phyloP scores from a whole-genome alignment of 2,888 invertebrate genomes.

The Aleiodes testaceus region DNA sequence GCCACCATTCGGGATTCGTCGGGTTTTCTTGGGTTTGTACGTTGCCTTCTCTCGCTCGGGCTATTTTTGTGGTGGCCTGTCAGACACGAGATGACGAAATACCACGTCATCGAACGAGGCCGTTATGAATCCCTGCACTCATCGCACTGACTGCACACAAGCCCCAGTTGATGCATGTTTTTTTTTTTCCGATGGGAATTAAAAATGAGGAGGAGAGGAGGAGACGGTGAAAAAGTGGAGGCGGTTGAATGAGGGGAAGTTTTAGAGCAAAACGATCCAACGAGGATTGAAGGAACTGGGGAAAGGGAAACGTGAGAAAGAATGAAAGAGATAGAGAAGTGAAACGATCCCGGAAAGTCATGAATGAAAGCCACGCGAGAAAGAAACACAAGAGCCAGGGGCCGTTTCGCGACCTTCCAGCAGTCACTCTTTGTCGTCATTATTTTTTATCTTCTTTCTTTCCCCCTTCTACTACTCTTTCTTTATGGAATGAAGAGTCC shows the following conservation, averaged over 20 bases:
- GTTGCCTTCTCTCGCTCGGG: constrained; percentile 35
- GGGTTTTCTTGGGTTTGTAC: constrained; percentile 1
- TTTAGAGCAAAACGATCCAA: constrained; percentile 13
- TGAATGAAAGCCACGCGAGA: constrained; percentile 52
- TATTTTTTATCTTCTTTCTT: constrained; percentile 4
- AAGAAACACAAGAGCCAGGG: constrained; percentile 52
- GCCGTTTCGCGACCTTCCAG: constrained; percentile 60
- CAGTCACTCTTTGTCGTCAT: constrained; percentile 10
- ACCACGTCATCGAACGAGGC: constrained; percentile 60
- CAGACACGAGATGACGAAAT: constrained; percentile 57
- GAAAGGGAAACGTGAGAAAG: constrained; percentile 75
- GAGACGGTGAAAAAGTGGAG: constrained; percentile 17
- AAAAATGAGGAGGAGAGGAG: constrained; percentile 20
- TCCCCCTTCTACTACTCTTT: constrained; percentile 25
- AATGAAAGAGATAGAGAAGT: constrained; percentile 62
- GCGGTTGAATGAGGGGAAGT: neutral
- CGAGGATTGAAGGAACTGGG: constrained; percentile 65
- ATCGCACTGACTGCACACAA: constrained; percentile 6
- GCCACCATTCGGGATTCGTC: neutral
- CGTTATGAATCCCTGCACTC: constrained; percentile 57
- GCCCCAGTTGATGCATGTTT: neutral
- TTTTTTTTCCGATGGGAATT: constrained; percentile 3
- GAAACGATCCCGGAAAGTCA: constrained; percentile 49
- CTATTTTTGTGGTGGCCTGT: constrained; percentile 55
- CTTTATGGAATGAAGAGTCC: constrained; percentile 9